Conservation (phyloP, 2,113 vertebrate species). For the Oryzias curvinotus region DNA sequence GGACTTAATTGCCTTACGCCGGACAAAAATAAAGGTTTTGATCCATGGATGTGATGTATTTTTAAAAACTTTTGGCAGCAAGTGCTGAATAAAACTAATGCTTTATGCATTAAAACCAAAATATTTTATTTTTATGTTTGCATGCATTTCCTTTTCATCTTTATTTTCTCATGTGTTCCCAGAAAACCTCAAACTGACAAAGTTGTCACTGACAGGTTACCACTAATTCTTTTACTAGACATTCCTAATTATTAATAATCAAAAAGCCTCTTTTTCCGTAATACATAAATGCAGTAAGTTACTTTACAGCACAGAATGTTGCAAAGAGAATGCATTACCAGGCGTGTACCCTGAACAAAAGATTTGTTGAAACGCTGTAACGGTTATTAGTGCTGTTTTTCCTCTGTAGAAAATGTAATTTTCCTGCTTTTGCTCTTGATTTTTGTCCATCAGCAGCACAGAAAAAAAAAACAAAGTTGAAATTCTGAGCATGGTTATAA, state of each 20-base stretch:
- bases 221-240: slow-evolving; percentile 3
- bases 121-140: slow-evolving; percentile 32
- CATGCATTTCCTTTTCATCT: slow-evolving; percentile 15
- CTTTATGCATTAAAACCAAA: slow-evolving; percentile 31
- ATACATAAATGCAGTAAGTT: slow-evolving; percentile 21
- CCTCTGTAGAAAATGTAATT: slow-evolving; percentile 39
- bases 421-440: slow-evolving; percentile 48
- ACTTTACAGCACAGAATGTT: slow-evolving; percentile 58
- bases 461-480: slow-evolving; percentile 17
- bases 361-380: slow-evolving; percentile 29
- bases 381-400: slow-evolving; percentile 40
- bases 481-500: slow-evolving; percentile 47
- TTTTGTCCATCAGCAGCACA: slow-evolving; percentile 51
- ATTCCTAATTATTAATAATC: slow-evolving; percentile 1
- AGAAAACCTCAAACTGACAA: not conserved
- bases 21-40: slow-evolving; percentile 12
- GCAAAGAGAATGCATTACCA: slow-evolving; percentile 2
- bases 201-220: not conserved
- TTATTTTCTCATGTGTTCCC: slow-evolving; percentile 11
- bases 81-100: slow-evolving; percentile 11
- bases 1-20: slow-evolving; percentile 20
- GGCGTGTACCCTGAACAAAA: slow-evolving; percentile 6
- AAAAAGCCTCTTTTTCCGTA: slow-evolving; percentile 15
- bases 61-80: slow-evolving; percentile 8
- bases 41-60: slow-evolving; percentile 26